phyloP scores from a whole-genome alignment of 2,888 invertebrate species.

The Cataglyphis rosenhaueri region DNA sequence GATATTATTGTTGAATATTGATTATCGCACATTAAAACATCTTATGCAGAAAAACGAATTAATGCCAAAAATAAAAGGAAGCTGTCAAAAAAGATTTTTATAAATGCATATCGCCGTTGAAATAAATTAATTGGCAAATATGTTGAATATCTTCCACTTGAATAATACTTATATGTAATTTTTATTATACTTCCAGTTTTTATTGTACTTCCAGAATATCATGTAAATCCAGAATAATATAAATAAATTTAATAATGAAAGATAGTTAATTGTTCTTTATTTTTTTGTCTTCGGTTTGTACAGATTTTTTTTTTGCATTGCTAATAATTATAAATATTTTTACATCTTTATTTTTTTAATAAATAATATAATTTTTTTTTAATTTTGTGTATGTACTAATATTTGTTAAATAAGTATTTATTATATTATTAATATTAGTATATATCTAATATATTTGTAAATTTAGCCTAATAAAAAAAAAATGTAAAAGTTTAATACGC shows the following conservation, averaged over 20 bases:
- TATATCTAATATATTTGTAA: not conserved
- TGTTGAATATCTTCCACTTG: not conserved
- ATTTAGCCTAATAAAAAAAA: not conserved
- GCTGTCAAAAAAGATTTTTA: not conserved
- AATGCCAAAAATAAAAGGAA: not conserved
- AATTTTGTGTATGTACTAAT: not conserved
- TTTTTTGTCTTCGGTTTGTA: not conserved
- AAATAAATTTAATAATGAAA: not conserved
- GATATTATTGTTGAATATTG: not conserved
- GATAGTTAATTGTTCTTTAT: not conserved
- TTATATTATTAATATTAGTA: conserved; percentile 1
- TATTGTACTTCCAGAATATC: not conserved
- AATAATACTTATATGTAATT: not conserved
- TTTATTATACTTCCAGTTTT: not conserved
- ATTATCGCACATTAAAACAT: not conserved
- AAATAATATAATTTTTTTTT: not conserved
- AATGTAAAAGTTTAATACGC: not conserved
- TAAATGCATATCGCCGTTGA: not conserved
- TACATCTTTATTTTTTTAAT: not conserved
- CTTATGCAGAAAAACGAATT: not conserved
- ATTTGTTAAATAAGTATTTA: not conserved
- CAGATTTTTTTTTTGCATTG: not conserved
- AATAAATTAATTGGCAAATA: not conserved
- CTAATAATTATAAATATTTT: not conserved
- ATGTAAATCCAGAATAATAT: not conserved